These are phyloP conservation scores for Scolopax rusticola DNA, from an alignment of 2,797 vertebrate species.

Conservation along the genomic window DNA sequence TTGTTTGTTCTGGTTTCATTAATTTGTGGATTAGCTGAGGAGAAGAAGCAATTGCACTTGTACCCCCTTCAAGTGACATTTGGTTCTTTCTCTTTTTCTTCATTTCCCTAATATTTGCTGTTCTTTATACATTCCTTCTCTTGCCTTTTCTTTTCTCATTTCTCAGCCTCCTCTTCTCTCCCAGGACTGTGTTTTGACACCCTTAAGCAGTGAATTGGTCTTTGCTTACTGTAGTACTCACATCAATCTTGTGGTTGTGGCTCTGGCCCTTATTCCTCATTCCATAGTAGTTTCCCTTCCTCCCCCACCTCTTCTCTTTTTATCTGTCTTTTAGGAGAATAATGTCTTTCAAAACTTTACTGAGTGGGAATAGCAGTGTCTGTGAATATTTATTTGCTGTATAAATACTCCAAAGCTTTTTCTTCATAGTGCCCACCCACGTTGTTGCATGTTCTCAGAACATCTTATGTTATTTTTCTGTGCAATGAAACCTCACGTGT, in stretches of 20 bases:
- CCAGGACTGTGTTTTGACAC: conserved; percentile 50
- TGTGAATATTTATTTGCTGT: conserved; percentile 68
- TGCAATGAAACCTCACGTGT: not conserved
- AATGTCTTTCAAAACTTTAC: conserved; percentile 63
- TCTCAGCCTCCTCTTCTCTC: conserved; percentile 47
- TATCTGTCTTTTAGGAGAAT: conserved; percentile 66
- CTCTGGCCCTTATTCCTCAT: conserved; percentile 65
- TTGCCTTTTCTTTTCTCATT: conserved; percentile 71
- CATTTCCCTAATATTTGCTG: conserved; percentile 65
- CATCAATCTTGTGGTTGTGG: conserved; percentile 64
- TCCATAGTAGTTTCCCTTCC: conserved; percentile 57
- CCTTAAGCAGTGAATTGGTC: conserved; percentile 45
- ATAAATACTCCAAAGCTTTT: conserved; percentile 62
- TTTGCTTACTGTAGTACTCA: conserved; percentile 66
- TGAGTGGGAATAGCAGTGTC: conserved; percentile 58
- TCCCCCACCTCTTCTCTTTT: conserved; percentile 54
- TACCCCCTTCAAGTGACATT: conserved; percentile 49
- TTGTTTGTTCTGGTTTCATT: conserved; percentile 35
- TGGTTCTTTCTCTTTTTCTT: conserved; percentile 55
- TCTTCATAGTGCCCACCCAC: conserved; percentile 43
- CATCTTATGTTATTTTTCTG: conserved; percentile 21
- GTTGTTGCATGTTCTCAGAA: conserved; percentile 33
- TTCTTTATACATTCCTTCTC: conserved; percentile 33
- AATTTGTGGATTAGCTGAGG: conserved; percentile 36
- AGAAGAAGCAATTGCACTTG: conserved; percentile 36